Evolutionary conservation across 2,888 invertebrate genomes (phyloP), one percentile per base, ranked within the genome.

Genomic region (Lithophane ornitopus): DNA sequence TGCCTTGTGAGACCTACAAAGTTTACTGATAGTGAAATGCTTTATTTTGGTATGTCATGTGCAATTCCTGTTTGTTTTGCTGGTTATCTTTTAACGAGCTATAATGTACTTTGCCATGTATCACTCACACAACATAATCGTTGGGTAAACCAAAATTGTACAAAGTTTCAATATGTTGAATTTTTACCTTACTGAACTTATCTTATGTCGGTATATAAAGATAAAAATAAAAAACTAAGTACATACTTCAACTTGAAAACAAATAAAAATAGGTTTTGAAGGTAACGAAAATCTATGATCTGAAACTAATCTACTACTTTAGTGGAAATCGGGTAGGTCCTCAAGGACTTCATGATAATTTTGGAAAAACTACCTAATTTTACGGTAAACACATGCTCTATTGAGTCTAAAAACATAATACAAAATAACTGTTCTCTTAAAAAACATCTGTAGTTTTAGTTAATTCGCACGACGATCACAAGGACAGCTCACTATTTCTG

Each of bases 401-500:
- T 59, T 41, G 34, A 34, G 22, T 11, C 19, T 39, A 69, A 19
- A 22, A 16, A 3, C 28, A 44, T 3, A 56, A 46, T 56, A 34
- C 39, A 44, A 59, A 44, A 34, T 16, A 19, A 41, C 22, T 49
- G 26, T 72, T 81, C 52, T 63, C 41, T 34, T 52, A 49, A 70
- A 65, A 76, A 83, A 66, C n/a, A 74, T 56, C 65, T 62, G 70
- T 69, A 69, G 54, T 76, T 66, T 49, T 66, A 78, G 72, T 87
- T 88, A 87, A 85, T 89, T 89, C 81, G 85, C 85, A 85, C 80
- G 73, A 74, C 74, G 71, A 75, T 68, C 70, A 70, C 94, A 94
- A 94, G 94, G 94, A 90, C 94, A 88, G 70, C 77, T 81, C 71
- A 89, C 93, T 94, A 94, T 94, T 94, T 94, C 91, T 91, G 92